Percentiles rank a stretch among this genome's conserved stretches.
These are phyloP conservation scores for Cavia porcellus DNA, from an alignment of 2,113 vertebrate species.

Conservation along the genomic window DNA sequence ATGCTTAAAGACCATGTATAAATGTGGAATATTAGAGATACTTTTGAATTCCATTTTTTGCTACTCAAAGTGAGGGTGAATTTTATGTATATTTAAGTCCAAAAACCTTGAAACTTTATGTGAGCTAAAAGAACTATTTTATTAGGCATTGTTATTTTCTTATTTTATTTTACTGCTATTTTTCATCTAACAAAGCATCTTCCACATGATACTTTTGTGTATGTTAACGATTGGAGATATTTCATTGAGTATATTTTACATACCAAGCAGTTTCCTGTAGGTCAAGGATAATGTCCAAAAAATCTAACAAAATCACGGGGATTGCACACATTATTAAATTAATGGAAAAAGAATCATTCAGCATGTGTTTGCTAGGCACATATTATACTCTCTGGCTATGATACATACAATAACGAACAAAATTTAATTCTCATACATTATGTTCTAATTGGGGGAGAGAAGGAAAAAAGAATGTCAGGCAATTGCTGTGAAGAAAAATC, in stretches of 20 bases:
- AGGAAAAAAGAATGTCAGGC: background rate
- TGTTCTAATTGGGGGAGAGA: background rate
- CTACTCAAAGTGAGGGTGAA: background rate
- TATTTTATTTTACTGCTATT: no score
- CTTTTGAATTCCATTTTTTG: background rate
- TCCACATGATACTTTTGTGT: background rate
- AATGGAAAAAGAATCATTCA: background rate
- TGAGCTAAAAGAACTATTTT: background rate
- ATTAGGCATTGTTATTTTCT: background rate
- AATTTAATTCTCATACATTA: background rate
- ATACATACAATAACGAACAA: background rate
- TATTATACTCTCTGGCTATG: background rate
- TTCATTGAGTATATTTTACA: background rate
- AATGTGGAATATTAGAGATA: background rate
- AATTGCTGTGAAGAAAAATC: background rate
- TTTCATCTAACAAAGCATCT: background rate
- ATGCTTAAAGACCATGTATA: background rate
- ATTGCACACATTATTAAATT: background rate
- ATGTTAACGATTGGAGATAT: background rate
- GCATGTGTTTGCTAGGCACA: background rate
- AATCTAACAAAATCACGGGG: background rate
- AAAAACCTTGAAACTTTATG: background rate
- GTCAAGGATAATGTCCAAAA: background rate
- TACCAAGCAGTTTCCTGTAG: background rate
- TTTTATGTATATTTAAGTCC: background rate